Base-by-base conservation (phyloP, 2,888 invertebrate genomes). In the Temnothorax unifasciatus region DNA sequence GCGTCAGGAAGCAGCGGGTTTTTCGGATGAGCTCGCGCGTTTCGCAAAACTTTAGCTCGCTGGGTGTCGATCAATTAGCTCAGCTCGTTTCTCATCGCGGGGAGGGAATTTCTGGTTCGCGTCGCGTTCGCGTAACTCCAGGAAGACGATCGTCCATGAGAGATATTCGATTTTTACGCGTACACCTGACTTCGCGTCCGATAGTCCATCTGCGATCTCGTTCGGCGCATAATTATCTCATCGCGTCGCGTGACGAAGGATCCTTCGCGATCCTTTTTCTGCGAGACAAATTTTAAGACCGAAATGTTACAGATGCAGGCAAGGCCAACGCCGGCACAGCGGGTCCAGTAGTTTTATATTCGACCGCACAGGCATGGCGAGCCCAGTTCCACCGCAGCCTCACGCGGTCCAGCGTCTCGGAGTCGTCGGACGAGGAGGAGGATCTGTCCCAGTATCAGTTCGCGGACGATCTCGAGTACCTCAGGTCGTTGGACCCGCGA, bases 401-500 rank as follows among this genome's bases (percentile, higher is more conserved):
- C 25, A 89, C 88, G 38, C 87, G 85, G 3, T 85, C 85, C 47
- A 89, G 90, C 68, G 86, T 90, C 41, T 90, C 92, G 0, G 93
- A 93, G 61, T 92, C 92, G 0, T 92, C 93, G 3, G 93, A 92
- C 34, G 93, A 94, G n/a, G 94, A 95, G 81, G 94, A 94, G 81
- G 93, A 94, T 83, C 92, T 94, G 47, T 92, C 95, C 87, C 94
- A 95, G 74, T 95, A 96, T 88, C 95, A 95, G 81, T 96, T 96
- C 90, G 96, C 97, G 87, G 97, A 97, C 90, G 97, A 98, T 95
- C 96, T 98, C 11, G 96, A 97, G 83, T 98, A 98, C 94, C 96
- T 99, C 86, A 96, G 98, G 89, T 98, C 98, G 85, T 95, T 99
- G 88, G 98, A 99, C 95, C 99, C 99, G 3, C 99, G 98, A 95